Percentiles rank a stretch among this genome's conserved stretches.
Evolutionary conservation across 2,797 vertebrate species (phyloP).

Genomic region (Schizopygopsis malacanthus): DNA sequence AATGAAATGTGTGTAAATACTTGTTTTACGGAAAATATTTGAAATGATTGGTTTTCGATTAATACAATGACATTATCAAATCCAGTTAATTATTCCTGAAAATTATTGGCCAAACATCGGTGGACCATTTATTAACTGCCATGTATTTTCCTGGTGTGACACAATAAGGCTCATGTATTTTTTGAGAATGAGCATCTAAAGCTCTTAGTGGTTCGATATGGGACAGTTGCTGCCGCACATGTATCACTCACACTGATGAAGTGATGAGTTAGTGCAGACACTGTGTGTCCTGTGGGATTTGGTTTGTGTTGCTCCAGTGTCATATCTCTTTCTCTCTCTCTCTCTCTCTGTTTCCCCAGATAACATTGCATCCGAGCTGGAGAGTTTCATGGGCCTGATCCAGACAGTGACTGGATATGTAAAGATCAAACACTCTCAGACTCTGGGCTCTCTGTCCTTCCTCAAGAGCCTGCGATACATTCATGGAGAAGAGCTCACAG

Average conservation of each 20-base stretch:
- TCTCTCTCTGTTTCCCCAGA: constrained; percentile 75
- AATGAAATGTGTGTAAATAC: not conserved
- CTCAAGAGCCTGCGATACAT: constrained; percentile 94
- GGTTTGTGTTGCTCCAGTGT: constrained; percentile 37
- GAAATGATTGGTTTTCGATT: not conserved
- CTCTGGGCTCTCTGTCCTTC: constrained; percentile 93
- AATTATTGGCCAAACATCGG: not conserved
- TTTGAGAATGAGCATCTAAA: not conserved
- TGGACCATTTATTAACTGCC: not conserved
- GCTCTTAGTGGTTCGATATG: constrained; percentile 5
- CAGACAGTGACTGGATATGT: constrained; percentile 95
- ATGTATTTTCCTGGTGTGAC: not conserved
- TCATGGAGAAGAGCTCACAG: constrained; percentile 90
- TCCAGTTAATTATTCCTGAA: not conserved
- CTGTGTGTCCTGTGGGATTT: constrained; percentile 30
- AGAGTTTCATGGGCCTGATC: constrained; percentile 97
- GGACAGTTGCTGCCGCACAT: constrained; percentile 18
- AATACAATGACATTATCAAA: not conserved
- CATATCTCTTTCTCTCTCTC: constrained; percentile 40
- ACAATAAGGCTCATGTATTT: not conserved
- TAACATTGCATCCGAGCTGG: constrained; percentile 97
- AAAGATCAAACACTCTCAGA: constrained; percentile 95
- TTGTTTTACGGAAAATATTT: not conserved
- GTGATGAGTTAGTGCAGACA: constrained; percentile 39
- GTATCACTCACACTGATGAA: constrained; percentile 38